A percentile compares a stretch with the other conserved stretches of the same genome.
These are phyloP conservation scores for Cotesia vestalis DNA, from an alignment of 1,140 invertebrate species.

Conservation along the genomic window DNA sequence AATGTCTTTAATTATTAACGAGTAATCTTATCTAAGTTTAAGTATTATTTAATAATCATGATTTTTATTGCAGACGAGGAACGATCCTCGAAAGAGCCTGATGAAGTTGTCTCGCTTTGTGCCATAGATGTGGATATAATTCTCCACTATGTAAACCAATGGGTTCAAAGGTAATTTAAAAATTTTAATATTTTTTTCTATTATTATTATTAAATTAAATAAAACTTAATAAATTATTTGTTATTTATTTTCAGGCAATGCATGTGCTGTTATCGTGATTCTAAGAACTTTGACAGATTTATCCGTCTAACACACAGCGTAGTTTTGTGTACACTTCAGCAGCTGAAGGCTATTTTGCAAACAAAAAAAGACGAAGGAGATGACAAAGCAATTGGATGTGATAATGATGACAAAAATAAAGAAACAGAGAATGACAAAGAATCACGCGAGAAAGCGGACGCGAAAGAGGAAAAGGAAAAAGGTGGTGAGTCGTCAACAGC, in stretches of 20 bases:
- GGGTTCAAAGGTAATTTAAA: constrained; percentile 59
- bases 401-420: constrained; percentile 32
- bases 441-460: background rate
- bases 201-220: constrained; percentile 4
- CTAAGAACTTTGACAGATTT: constrained; percentile 89
- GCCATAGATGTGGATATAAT: constrained; percentile 61
- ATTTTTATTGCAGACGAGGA: constrained; percentile 56
- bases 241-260: constrained; percentile 76
- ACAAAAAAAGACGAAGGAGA: constrained; percentile 67
- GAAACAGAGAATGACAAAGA: constrained; percentile 23
- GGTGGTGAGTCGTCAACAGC: constrained; percentile 14
- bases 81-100: constrained; percentile 58
- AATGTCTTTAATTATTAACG: too few species aligned
- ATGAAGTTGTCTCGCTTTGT: constrained; percentile 54
- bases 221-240: background rate
- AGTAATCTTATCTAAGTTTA: too few species aligned
- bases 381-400: constrained; percentile 43
- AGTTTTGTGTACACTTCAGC: constrained; percentile 76
- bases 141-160: constrained; percentile 63
- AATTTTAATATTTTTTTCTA: background rate
- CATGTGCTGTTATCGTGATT: constrained; percentile 90
- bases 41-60: background rate
- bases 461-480: constrained; percentile 44
- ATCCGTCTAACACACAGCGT: constrained; percentile 86
- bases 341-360: constrained; percentile 73